A percentile compares a stretch with the other conserved stretches of the same genome.
phyloP scores from a whole-genome alignment of 2,113 vertebrate genomes.

The Setophaga kirtlandii region DNA sequence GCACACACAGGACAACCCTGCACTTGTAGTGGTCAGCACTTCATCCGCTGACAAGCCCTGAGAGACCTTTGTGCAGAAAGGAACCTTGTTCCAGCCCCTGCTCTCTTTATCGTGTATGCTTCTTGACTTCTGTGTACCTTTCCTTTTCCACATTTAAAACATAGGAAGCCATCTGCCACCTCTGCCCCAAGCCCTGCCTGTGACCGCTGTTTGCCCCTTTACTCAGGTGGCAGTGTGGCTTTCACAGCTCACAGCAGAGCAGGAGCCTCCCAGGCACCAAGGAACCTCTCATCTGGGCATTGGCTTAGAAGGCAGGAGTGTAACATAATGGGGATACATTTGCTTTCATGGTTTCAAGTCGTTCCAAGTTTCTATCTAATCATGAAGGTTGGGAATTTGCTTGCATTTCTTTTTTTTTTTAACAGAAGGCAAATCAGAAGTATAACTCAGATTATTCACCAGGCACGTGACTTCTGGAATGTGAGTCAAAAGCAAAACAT shows the following conservation, averaged over 20 bases:
- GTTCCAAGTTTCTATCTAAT: background rate
- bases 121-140: background rate
- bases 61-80: background rate
- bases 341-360: background rate
- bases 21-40: background rate
- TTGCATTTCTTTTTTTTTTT: background rate
- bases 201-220: background rate
- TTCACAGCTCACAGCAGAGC: background rate
- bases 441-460: background rate
- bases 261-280: background rate
- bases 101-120: background rate
- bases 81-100: background rate
- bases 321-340: background rate
- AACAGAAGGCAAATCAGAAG: background rate
- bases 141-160: background rate
- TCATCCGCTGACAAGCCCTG: background rate
- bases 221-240: background rate
- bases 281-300: background rate
- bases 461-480: background rate
- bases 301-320: background rate
- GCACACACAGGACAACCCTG: accelerated
- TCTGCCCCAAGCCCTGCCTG: background rate
- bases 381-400: background rate
- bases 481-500: background rate
- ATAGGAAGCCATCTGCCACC: background rate